Evolutionary conservation across 2,113 vertebrate species (phyloP), one percentile per base, ranked within the genome.

Genomic region (Suncus etruscus): DNA sequence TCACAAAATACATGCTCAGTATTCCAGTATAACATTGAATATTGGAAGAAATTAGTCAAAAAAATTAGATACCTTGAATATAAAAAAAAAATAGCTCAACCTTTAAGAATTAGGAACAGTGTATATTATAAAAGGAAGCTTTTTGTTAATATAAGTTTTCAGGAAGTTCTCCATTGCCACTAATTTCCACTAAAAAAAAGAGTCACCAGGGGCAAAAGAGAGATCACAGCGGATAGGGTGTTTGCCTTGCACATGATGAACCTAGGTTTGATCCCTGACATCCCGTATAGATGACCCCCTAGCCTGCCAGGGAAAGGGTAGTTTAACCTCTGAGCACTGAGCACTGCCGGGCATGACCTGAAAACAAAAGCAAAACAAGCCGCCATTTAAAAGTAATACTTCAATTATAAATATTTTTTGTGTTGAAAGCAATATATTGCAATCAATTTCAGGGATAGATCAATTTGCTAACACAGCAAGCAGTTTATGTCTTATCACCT

Each of bases 61-160:
- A 66, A 47, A 16, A 39, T 77, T 69, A 25, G 63, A 31, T 39
- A 80, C 50, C 6, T 73, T 83, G 39, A 72, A 8, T 68, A n/a
- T 16, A 63, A 12, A 68, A 6, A 88, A 48, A 89, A 83, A 85
- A 63, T 79, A 4, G 9, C 14, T 31, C 76, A 72, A 70, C 47
- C 48, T 76, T 90, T 89, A 91, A 92, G 79, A 66, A 66, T 25
- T n/a, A 29, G 79, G 73, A 29, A 7, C 58, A 61, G 7, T 15
- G 63, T 47, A 50, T 45, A 29, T 85, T 89, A 90, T 81, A n/a
- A 90, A 95, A 80, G 86, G 48, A 39, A 77, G 27, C 22, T 85
- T 92, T 90, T 45, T 63, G 32, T 87, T 84, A 65, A 85, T n/a
- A 50, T 51, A 12, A 47, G 82, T 32, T 75, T 92, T 95, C 83